A percentile compares a stretch with the other conserved stretches of the same genome.
These are phyloP conservation scores for Callorhinus ursinus DNA, from an alignment of 2,113 vertebrate species.

Conservation along the genomic window DNA sequence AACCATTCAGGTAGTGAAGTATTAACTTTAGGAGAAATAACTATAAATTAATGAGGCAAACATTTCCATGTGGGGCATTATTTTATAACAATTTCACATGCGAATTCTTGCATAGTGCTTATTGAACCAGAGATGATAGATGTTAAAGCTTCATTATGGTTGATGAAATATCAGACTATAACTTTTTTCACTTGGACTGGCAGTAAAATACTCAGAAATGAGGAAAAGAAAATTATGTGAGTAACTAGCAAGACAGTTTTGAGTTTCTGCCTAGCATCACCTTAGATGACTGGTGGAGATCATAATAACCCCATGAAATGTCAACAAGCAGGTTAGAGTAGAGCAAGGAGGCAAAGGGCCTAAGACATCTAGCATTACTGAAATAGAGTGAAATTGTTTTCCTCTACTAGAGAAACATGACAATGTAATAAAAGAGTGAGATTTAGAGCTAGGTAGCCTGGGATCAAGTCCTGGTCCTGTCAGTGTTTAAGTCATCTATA, in stretches of 20 bases:
- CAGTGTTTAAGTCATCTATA: neutral
- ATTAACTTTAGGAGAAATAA: conserved; percentile 36
- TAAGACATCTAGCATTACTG: neutral
- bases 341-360: neutral
- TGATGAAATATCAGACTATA: neutral
- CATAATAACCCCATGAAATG: neutral
- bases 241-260: conserved; percentile 15
- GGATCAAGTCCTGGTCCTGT: neutral
- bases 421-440: neutral
- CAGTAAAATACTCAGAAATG: conserved; percentile 24
- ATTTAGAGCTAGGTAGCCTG: neutral
- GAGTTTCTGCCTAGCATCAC: neutral
- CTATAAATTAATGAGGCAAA: neutral
- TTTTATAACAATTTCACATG: neutral
- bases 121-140: neutral
- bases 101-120: conserved; percentile 22
- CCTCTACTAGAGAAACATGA: neutral
- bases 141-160: neutral
- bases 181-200: conserved; percentile 1
- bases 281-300: neutral
- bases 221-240: neutral
- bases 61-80: neutral
- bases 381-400: neutral
- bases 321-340: neutral
- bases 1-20: neutral